Percentiles rank a stretch among this genome's conserved stretches.
Conservation (phyloP, 2,797 vertebrate species). For the Hipposideros larvatus region DNA sequence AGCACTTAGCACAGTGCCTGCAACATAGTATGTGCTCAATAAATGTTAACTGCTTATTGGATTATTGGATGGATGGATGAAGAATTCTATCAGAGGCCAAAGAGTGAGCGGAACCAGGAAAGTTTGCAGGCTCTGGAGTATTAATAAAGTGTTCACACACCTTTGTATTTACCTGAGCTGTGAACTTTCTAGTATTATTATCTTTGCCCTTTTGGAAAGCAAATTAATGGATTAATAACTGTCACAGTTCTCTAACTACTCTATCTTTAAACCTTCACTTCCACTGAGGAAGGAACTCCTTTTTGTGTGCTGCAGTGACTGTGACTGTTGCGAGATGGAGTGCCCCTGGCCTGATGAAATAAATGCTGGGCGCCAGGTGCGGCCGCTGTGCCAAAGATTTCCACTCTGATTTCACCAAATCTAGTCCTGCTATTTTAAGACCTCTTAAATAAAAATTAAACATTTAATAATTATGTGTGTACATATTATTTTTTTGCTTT, state of each 20-base stretch:
- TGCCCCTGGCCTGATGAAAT: not conserved
- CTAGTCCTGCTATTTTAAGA: not conserved
- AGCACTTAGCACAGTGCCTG: slow-evolving; percentile 78
- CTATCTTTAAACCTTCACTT: not conserved
- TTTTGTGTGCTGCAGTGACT: not conserved
- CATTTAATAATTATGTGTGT: not conserved
- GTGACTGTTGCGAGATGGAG: not conserved
- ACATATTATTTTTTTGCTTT: not conserved
- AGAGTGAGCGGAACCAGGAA: not conserved
- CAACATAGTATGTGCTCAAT: slow-evolving; percentile 69
- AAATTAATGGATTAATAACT: slow-evolving; percentile 19
- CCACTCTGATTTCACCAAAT: not conserved
- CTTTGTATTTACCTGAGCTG: not conserved
- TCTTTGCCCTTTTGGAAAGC: slow-evolving; percentile 62
- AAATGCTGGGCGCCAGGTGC: not conserved
- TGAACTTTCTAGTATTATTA: slow-evolving; percentile 16
- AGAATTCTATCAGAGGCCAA: not conserved
- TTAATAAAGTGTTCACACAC: not conserved
- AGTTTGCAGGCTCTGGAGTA: not conserved
- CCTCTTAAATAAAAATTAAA: slow-evolving; percentile 24
- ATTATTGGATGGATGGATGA: slow-evolving; percentile 23
- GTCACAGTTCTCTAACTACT: slow-evolving; percentile 32
- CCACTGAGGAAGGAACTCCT: slow-evolving; percentile 15
- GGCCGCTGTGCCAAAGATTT: not conserved
- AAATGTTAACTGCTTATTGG: slow-evolving; percentile 61